Percentiles rank a stretch among this genome's conserved stretches.
These are phyloP conservation scores for Trogon surrucura DNA, from an alignment of 2,113 vertebrate genomes.

Conservation along the genomic window DNA sequence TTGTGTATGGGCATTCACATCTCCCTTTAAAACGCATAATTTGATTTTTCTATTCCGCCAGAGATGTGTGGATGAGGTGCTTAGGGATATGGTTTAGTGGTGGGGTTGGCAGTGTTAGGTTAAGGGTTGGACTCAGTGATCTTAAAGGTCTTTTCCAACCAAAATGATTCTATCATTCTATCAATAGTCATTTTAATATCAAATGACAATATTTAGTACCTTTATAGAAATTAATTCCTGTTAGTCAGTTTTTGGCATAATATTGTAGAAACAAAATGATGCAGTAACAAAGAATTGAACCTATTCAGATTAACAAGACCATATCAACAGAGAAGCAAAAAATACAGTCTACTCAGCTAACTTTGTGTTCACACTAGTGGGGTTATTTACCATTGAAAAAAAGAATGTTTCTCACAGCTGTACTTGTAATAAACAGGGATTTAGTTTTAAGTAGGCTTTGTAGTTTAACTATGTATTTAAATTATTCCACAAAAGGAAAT, in stretches of 20 bases:
- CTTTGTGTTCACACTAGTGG: background rate
- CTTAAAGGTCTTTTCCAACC: no score
- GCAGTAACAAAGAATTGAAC: background rate
- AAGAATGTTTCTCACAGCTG: background rate
- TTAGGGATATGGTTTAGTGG: no score
- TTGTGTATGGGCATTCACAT: background rate
- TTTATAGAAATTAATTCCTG: background rate
- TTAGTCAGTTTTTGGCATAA: background rate
- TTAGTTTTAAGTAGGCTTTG: background rate
- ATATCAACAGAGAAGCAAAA: background rate
- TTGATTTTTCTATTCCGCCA: background rate
- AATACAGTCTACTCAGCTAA: background rate
- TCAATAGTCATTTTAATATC: background rate
- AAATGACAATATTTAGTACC: background rate
- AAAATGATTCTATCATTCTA: no score
- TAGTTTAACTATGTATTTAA: background rate
- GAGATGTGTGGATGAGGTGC: no score
- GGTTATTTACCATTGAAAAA: background rate
- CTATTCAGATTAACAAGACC: background rate
- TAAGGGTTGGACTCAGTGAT: no score
- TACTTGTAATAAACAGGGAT: background rate
- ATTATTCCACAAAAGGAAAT: background rate
- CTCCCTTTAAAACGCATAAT: background rate
- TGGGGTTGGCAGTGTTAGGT: no score
- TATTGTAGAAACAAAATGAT: background rate